phyloP scores from a whole-genome alignment of 2,888 invertebrate genomes.

The Neocrepidodera transversa region DNA sequence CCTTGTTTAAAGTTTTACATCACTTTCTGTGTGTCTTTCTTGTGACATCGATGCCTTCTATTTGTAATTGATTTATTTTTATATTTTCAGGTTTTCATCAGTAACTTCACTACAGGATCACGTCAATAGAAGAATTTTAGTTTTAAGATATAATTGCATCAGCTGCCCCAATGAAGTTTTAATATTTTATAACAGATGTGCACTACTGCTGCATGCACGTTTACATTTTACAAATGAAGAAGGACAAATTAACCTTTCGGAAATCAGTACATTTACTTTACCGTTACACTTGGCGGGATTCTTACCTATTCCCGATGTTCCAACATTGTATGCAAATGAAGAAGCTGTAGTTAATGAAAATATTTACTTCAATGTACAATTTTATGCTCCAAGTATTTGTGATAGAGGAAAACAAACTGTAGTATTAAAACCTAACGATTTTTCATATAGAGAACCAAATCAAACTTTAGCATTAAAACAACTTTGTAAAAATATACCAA shows the following conservation, averaged over 20 bases:
- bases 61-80: no score
- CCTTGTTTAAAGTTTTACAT: no score
- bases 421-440: conserved; percentile 49
- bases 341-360: conserved; percentile 45
- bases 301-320: conserved; percentile 50
- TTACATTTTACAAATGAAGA: conserved; percentile 50
- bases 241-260: conserved; percentile 51
- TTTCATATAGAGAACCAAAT: conserved; percentile 46
- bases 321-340: conserved; percentile 51
- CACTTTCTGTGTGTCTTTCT: no score
- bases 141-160: conserved; percentile 53
- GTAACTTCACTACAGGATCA: conserved; percentile 56
- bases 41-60: no score
- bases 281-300: conserved; percentile 56
- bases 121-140: conserved; percentile 53
- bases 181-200: conserved; percentile 57
- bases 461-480: conserved; percentile 51
- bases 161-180: conserved; percentile 45
- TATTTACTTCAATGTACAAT: conserved; percentile 50
- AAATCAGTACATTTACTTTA: conserved; percentile 50
- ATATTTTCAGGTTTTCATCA: conserved; percentile 55
- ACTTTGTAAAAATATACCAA: conserved; percentile 53
- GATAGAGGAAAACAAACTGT: conserved; percentile 48
- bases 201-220: conserved; percentile 55
- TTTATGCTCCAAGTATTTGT: conserved; percentile 49